These are phyloP conservation scores for Eupithecia vulgata DNA, from an alignment of 2,888 invertebrate species.

Conservation along the genomic window DNA sequence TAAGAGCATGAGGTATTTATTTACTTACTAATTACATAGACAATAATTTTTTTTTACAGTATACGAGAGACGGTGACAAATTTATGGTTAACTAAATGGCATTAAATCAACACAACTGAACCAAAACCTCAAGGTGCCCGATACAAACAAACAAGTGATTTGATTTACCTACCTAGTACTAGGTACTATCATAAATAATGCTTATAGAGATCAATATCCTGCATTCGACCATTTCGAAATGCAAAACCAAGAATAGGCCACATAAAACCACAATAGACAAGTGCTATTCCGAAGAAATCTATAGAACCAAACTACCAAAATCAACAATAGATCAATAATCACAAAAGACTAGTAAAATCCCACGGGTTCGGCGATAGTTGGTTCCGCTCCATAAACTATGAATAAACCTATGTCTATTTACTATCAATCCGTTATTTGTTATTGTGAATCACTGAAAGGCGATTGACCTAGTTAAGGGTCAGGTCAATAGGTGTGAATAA, in stretches of 20 bases:
- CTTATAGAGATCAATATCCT: neutral
- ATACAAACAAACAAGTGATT: no score
- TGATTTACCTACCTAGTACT: no score
- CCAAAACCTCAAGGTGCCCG: no score
- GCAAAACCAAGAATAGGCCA: neutral
- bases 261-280: neutral
- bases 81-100: no score
- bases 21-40: no score
- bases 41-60: no score
- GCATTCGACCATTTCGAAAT: neutral
- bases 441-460: slow-evolving; percentile 42
- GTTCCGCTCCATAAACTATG: slow-evolving; percentile 67
- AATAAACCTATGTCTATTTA: slow-evolving; percentile 45
- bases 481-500: slow-evolving; percentile 43
- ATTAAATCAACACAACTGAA: no score
- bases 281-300: slow-evolving; percentile 13
- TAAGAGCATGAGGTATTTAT: no score
- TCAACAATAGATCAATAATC: slow-evolving; percentile 21
- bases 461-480: slow-evolving; percentile 57
- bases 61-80: no score
- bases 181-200: no score
- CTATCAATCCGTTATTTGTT: slow-evolving; percentile 60
- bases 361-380: slow-evolving; percentile 51
- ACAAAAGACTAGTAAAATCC: slow-evolving; percentile 46
- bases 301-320: slow-evolving; percentile 19